Conservation (phyloP, 2,888 invertebrate genomes). For the Phalangium opilio region DNA sequence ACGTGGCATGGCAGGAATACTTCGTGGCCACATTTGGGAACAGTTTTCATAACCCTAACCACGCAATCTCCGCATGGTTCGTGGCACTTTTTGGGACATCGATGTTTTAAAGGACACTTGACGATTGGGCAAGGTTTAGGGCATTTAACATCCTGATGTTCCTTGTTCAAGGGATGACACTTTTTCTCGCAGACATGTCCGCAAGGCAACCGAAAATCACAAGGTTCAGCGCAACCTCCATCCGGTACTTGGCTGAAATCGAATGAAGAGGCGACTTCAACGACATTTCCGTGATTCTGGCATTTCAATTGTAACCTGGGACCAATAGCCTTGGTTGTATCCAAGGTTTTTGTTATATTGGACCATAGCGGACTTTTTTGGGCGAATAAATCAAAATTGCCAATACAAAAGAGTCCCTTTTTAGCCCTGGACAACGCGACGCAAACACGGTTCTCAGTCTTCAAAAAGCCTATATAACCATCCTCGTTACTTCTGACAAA, state of each 20-base stretch:
- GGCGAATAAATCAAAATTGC: constrained; percentile 36
- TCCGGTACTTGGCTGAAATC: constrained; percentile 13
- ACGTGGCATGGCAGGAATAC: constrained; percentile 11
- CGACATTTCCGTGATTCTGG: constrained; percentile 11
- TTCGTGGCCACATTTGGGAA: constrained; percentile 19
- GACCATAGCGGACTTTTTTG: constrained; percentile 13
- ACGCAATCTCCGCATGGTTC: constrained; percentile 11
- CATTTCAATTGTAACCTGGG: constrained; percentile 10
- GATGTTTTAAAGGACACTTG: constrained; percentile 2
- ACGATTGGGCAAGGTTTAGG: constrained; percentile 6
- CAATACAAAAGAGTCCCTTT: constrained; percentile 53
- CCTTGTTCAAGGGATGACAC: constrained; percentile 18
- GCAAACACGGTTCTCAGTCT: constrained; percentile 49
- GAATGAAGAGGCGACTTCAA: constrained; percentile 5
- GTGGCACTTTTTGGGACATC: constrained; percentile 10
- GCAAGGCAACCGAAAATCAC: constrained; percentile 27
- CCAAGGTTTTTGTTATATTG: constrained; percentile 8
- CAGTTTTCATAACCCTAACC: constrained; percentile 2
- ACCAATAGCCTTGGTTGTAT: constrained; percentile 10
- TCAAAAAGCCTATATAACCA: constrained; percentile 52
- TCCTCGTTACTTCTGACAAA: constrained; percentile 56
- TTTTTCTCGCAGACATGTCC: constrained; percentile 28
- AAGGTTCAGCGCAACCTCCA: constrained; percentile 27
- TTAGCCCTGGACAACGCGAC: constrained; percentile 37
- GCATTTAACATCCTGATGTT: constrained; percentile 8